Conservation (phyloP, 2,888 invertebrate species). For the Arge pagana region DNA sequence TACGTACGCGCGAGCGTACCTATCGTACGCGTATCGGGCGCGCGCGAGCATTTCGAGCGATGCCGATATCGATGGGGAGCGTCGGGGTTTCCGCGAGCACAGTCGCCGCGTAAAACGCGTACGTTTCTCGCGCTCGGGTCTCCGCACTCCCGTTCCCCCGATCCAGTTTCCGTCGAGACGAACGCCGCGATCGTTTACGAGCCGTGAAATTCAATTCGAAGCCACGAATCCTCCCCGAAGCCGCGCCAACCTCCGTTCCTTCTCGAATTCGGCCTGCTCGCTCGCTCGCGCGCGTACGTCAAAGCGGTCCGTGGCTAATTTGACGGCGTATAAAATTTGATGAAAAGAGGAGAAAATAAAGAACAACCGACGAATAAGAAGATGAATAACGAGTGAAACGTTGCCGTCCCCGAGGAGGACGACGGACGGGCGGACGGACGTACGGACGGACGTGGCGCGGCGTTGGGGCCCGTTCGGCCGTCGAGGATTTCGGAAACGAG, state of each 20-base stretch:
- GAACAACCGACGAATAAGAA: too few relatives aligned
- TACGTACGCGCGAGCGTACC: conserved; percentile 35
- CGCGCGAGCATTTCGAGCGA: conserved; percentile 7
- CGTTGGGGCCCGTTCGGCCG: conserved; percentile 32
- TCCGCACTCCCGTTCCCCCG: too few relatives aligned
- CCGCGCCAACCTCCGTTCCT: conserved; percentile 8
- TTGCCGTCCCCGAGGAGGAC: conserved; percentile 11
- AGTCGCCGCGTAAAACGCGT: too few relatives aligned
- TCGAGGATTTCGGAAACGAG: conserved; percentile 47
- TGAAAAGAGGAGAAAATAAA: too few relatives aligned
- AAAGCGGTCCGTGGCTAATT: too few relatives aligned
- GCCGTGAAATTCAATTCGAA: conserved; percentile 52
- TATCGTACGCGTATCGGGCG: conserved; percentile 27
- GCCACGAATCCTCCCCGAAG: conserved; percentile 22
- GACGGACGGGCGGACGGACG: conserved; percentile 13
- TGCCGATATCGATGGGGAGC: too few relatives aligned
- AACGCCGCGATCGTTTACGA: conserved; percentile 40
- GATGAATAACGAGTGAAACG: conserved; percentile 10
- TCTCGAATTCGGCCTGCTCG: conserved; percentile 7
- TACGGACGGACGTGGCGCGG: too few relatives aligned
- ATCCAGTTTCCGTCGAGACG: too few relatives aligned
- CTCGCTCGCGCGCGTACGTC: background rate
- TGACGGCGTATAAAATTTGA: too few relatives aligned
- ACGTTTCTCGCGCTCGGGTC: too few relatives aligned
- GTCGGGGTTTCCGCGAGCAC: too few relatives aligned